Evolutionary conservation across 2,888 invertebrate species (phyloP).

Genomic region (Mythimna impura): DNA sequence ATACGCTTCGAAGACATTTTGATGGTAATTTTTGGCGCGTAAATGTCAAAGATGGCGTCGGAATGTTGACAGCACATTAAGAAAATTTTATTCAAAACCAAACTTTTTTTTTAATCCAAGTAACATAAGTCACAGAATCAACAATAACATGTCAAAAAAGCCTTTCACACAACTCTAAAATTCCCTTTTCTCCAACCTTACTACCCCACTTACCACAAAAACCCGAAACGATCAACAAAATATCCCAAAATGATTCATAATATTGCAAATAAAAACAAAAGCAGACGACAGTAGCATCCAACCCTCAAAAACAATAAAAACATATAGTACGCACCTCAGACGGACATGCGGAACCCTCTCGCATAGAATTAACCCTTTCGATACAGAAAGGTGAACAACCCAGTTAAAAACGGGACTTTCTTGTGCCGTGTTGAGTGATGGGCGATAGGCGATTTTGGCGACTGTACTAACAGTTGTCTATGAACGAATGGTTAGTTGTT

Average conservation of each 20-base stretch:
- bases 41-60: conserved; percentile 17
- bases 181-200: conserved; percentile 23
- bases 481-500: background rate
- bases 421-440: conserved; percentile 66
- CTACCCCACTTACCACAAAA: conserved; percentile 58
- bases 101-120: background rate
- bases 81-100: background rate
- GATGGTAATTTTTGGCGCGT: conserved; percentile 19
- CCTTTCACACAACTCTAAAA: conserved; percentile 10
- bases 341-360: conserved; percentile 83
- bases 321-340: conserved; percentile 83
- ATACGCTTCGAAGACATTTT: conserved; percentile 26
- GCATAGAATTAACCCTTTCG: conserved; percentile 88
- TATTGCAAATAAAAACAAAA: conserved; percentile 72
- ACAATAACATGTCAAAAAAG: background rate
- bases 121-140: background rate
- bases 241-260: conserved; percentile 67
- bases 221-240: conserved; percentile 63
- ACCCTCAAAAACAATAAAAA: conserved; percentile 80
- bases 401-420: conserved; percentile 84
- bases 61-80: background rate
- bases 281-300: conserved; percentile 74
- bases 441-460: conserved; percentile 65
- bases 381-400: conserved; percentile 88
- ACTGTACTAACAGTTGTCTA: background rate